Percentiles rank a stretch among this genome's conserved stretches.
Evolutionary conservation across 2,888 invertebrate species (phyloP).

Genomic region (Acanthosepion pharaonis): DNA sequence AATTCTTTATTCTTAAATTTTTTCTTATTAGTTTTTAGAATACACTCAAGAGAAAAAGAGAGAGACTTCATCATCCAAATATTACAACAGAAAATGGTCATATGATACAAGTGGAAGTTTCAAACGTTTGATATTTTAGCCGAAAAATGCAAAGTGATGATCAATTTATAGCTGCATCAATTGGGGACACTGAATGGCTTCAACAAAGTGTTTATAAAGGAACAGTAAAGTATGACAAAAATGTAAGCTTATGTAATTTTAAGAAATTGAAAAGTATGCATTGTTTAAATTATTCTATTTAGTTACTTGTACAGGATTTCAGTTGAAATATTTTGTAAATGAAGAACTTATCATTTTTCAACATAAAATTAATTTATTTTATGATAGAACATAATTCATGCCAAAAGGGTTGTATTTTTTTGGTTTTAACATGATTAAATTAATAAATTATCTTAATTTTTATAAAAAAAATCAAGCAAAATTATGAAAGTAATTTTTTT

Average conservation of each 20-base stretch:
- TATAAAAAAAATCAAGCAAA: no score
- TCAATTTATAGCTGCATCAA: slow-evolving; percentile 75
- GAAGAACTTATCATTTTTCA: no score
- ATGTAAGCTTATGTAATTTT: slow-evolving; percentile 62
- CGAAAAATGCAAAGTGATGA: slow-evolving; percentile 72
- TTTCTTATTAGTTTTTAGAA: not conserved
- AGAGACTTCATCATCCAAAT: not conserved
- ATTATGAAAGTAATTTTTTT: no score
- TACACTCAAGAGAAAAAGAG: not conserved
- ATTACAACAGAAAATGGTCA: not conserved
- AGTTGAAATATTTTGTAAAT: not conserved
- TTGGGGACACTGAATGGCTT: slow-evolving; percentile 74
- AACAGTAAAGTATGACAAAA: slow-evolving; percentile 71
- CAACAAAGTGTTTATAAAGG: slow-evolving; percentile 70
- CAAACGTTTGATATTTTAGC: slow-evolving; percentile 48
- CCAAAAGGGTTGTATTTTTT: no score
- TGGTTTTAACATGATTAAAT: no score
- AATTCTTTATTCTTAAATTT: not conserved
- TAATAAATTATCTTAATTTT: no score
- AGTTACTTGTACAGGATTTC: not conserved
- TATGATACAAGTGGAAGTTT: not conserved
- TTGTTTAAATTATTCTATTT: not conserved
- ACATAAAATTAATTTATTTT: no score
- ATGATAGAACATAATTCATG: no score
- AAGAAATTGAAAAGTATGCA: not conserved